Percentiles rank a stretch among this genome's conserved stretches.
Evolutionary conservation across 2,888 invertebrate species (phyloP).

Genomic region (Tinea trinotella): DNA sequence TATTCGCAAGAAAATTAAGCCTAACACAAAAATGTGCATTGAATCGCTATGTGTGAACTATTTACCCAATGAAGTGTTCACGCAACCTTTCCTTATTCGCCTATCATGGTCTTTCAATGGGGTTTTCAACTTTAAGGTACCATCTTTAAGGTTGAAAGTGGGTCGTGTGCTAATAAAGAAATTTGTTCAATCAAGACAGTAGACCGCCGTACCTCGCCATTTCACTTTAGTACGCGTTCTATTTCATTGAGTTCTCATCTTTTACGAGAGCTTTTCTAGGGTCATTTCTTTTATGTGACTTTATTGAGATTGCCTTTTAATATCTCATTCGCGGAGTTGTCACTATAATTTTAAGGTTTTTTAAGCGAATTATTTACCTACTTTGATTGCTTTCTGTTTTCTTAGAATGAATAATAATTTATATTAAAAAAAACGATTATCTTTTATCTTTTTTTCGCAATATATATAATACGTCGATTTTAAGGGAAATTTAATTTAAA

Average conservation of each 20-base stretch:
- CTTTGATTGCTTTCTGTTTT: background rate
- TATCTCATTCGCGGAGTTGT: constrained; percentile 6
- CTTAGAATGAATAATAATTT: too few relatives aligned
- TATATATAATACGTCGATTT: too few relatives aligned
- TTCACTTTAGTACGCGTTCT: constrained; percentile 12
- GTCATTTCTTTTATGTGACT: constrained; percentile 13
- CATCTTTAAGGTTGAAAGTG: background rate
- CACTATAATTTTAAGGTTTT: background rate
- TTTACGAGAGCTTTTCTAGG: constrained; percentile 13
- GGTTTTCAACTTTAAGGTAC: too few relatives aligned
- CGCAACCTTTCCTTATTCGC: background rate
- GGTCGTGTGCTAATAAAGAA: background rate
- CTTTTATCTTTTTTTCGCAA: too few relatives aligned
- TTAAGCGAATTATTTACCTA: background rate
- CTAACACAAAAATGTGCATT: background rate
- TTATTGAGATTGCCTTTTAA: constrained; percentile 14
- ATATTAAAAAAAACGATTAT: too few relatives aligned
- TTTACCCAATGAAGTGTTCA: constrained; percentile 17
- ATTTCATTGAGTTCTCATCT: constrained; percentile 15
- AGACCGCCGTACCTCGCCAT: background rate
- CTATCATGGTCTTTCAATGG: background rate
- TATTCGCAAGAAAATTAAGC: too few relatives aligned
- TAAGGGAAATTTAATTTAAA: too few relatives aligned
- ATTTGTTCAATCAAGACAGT: background rate
- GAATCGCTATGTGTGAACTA: constrained; percentile 11